phyloP scores from a whole-genome alignment of 2,113 vertebrate genomes.

The Cepphus grylle region DNA sequence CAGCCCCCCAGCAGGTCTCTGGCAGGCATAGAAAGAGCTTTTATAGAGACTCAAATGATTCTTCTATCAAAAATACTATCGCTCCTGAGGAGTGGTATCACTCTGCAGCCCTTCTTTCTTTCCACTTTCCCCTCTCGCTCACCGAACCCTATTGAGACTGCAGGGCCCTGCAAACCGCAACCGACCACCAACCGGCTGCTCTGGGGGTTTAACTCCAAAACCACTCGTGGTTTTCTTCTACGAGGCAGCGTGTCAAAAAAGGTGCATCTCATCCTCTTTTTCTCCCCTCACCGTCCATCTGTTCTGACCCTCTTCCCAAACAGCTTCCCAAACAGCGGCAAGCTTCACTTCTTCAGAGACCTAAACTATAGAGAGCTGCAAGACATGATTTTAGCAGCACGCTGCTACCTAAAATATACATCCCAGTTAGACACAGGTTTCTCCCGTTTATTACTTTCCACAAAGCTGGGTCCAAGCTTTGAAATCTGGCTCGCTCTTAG shows the following conservation, averaged over 20 bases:
- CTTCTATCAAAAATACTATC: not conserved
- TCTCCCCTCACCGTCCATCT: not conserved
- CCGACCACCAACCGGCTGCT: not conserved
- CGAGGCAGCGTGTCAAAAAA: fast-evolving
- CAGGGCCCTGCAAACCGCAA: not conserved
- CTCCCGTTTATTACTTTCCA: not conserved
- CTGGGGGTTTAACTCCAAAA: not conserved
- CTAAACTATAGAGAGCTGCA: not conserved
- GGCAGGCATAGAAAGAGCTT: not conserved
- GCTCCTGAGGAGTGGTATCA: not conserved
- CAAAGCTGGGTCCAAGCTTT: not conserved
- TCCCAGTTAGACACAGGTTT: not conserved
- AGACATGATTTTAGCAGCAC: not conserved
- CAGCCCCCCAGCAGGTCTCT: too few relatives aligned
- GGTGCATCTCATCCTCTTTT: too few relatives aligned
- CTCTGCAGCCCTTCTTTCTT: not conserved
- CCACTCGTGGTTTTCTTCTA: not conserved
- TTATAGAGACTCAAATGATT: not conserved
- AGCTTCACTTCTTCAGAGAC: not conserved
- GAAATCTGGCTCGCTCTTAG: not conserved
- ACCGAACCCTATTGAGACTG: not conserved
- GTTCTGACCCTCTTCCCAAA: not conserved
- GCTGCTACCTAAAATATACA: fast-evolving
- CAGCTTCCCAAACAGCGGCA: not conserved
- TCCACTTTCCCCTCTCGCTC: not conserved